Conservation (phyloP, 2,888 invertebrate genomes). For the Mantis religiosa region DNA sequence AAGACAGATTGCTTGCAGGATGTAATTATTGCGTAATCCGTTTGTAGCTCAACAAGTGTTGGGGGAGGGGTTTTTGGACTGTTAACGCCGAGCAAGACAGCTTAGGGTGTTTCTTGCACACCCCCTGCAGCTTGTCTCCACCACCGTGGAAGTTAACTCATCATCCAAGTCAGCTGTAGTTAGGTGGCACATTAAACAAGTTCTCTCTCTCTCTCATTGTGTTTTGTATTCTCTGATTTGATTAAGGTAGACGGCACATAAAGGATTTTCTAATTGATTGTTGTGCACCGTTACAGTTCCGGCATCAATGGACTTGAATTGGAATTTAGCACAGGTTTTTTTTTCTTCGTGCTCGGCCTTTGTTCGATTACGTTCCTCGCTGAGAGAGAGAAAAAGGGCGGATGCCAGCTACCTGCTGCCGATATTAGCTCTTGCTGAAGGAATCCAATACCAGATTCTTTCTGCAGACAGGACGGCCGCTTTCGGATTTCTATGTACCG, state of each 20-base stretch:
- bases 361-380: not conserved
- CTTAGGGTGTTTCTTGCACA: too few species aligned
- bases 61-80: too few species aligned
- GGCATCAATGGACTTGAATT: not conserved
- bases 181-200: too few species aligned
- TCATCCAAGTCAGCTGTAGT: too few species aligned
- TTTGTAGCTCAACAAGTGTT: too few species aligned
- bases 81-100: too few species aligned
- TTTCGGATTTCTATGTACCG: not conserved
- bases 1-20: too few species aligned
- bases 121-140: too few species aligned
- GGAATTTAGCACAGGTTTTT: not conserved
- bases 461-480: not conserved
- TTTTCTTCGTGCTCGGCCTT: not conserved
- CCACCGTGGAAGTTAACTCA: too few species aligned
- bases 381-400: not conserved
- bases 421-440: constrained; percentile 21
- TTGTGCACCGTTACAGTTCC: not conserved
- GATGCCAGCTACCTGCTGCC: not conserved
- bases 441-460: constrained; percentile 27
- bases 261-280: not conserved
- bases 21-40: too few species aligned
- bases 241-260: not conserved
- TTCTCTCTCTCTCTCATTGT: too few species aligned
- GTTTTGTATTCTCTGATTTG: too few species aligned